These are phyloP conservation scores for Drosophila pseudotalamancana DNA, from an alignment of 2,888 invertebrate species.

Conservation along the genomic window DNA sequence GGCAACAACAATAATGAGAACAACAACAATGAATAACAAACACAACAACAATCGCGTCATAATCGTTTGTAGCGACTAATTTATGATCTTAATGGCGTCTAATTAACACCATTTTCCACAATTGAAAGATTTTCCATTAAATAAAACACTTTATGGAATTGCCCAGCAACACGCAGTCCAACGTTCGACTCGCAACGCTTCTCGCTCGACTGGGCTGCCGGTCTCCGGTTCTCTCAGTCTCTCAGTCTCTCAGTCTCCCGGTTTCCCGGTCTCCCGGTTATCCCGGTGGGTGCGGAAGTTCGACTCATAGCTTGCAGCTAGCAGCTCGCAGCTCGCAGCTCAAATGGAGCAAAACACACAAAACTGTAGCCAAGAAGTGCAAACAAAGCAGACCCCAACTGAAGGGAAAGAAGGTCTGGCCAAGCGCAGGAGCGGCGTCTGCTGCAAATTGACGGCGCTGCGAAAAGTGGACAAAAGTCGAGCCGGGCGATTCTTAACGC, in stretches of 20 bases:
- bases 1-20: conserved; percentile 6
- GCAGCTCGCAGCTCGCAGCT: conserved; percentile 38
- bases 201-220: conserved; percentile 53
- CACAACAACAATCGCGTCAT: conserved; percentile 69
- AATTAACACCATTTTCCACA: conserved; percentile 80
- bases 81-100: conserved; percentile 79
- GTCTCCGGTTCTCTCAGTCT: too few species aligned
- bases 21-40: conserved; percentile 27
- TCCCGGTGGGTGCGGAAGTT: conserved; percentile 73
- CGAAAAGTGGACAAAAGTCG: conserved; percentile 60
- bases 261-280: not conserved
- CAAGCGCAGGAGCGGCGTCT: conserved; percentile 26
- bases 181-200: conserved; percentile 17
- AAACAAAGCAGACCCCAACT: conserved; percentile 74
- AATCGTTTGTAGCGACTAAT: conserved; percentile 80
- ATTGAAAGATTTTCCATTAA: conserved; percentile 81
- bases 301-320: conserved; percentile 32
- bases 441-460: conserved; percentile 74
- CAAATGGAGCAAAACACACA: conserved; percentile 78
- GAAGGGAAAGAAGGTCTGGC: conserved; percentile 43
- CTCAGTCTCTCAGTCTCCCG: too few species aligned
- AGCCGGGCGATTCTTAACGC: conserved; percentile 69
- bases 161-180: conserved; percentile 68
- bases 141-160: conserved; percentile 80
- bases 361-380: conserved; percentile 58